phyloP scores from a whole-genome alignment of 2,797 vertebrate species.

The Spizella passerina region DNA sequence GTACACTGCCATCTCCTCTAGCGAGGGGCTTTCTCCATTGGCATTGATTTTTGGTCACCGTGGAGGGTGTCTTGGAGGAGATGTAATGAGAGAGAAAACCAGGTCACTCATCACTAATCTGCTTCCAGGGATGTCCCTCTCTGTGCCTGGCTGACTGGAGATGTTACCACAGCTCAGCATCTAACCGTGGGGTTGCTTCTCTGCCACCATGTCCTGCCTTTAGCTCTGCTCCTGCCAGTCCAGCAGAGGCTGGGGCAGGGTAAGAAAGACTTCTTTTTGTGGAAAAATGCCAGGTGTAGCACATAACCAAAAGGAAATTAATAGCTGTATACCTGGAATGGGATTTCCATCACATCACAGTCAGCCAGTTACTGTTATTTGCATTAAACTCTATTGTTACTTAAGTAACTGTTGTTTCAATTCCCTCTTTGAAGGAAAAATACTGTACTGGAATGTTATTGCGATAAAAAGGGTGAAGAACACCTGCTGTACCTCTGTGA shows the following conservation, averaged over 20 bases:
- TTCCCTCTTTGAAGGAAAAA: neutral
- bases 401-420: neutral
- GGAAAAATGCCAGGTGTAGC: neutral
- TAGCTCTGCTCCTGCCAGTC: neutral
- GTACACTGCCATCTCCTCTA: neutral
- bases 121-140: neutral
- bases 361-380: neutral
- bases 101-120: neutral
- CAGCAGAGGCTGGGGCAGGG: neutral
- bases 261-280: neutral
- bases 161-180: neutral
- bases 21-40: neutral
- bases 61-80: neutral
- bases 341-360: neutral
- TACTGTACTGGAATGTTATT: neutral
- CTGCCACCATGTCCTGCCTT: neutral
- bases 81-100: constrained; percentile 5
- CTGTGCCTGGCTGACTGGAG: neutral
- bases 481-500: neutral
- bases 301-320: neutral
- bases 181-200: neutral
- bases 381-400: neutral
- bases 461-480: neutral
- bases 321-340: neutral
- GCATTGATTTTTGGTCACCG: neutral